Evolutionary conservation across 2,113 vertebrate genomes (phyloP).

Genomic region (Microtus oregoni): DNA sequence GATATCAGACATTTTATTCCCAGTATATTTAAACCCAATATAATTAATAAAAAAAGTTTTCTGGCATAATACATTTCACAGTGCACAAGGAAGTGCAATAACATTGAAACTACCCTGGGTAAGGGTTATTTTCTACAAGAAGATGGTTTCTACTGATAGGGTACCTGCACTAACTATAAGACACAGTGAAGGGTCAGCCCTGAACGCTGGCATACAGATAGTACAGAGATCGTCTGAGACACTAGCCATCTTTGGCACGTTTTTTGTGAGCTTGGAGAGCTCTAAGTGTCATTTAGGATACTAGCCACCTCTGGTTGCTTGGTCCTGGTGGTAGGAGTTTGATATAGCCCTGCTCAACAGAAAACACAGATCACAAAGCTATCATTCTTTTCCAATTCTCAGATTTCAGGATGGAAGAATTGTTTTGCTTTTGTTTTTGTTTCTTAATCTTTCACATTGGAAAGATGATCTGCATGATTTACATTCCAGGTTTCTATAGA

Average conservation of each 20-base stretch:
- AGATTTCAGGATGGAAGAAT: not conserved
- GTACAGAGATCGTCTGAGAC: no score
- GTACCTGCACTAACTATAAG: no score
- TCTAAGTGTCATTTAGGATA: not conserved
- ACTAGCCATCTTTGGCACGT: not conserved
- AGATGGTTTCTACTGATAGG: no score
- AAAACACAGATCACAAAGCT: not conserved
- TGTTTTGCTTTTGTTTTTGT: not conserved
- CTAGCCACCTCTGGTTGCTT: not conserved
- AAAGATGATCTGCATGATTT: not conserved
- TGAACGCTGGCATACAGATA: not conserved
- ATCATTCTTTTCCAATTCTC: not conserved
- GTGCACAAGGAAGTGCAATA: not conserved
- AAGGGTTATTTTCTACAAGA: not conserved
- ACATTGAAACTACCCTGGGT: not conserved
- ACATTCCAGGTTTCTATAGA: not conserved
- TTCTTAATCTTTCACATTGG: not conserved
- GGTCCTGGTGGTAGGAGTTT: not conserved
- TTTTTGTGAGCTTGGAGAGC: not conserved
- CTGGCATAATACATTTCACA: no score
- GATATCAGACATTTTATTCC: not conserved
- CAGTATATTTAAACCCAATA: not conserved
- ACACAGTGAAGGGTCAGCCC: not conserved
- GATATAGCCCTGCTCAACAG: not conserved
- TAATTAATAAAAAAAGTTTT: not conserved